phyloP scores from a whole-genome alignment of 2,888 invertebrate species.

The Drosophila prostipennis region DNA sequence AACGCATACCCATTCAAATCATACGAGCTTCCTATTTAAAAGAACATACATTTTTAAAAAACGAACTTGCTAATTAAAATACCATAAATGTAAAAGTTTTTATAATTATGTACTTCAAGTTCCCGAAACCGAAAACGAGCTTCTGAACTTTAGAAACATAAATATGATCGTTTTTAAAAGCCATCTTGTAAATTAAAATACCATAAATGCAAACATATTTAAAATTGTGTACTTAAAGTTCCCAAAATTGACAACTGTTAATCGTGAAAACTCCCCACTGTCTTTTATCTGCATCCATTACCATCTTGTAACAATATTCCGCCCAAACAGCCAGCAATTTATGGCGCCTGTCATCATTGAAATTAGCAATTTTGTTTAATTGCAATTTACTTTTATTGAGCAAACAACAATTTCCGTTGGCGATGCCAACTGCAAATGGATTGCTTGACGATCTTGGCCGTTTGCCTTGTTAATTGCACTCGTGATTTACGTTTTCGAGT shows the following conservation, averaged over 20 bases:
- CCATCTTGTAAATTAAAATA: neutral
- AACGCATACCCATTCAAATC: too few species aligned
- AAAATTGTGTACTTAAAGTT: neutral
- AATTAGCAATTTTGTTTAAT: conserved; percentile 78
- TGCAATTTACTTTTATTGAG: conserved; percentile 80
- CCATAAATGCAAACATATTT: conserved; percentile 1
- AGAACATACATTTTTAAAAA: too few species aligned
- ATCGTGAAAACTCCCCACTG: neutral
- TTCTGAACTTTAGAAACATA: neutral
- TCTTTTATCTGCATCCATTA: conserved; percentile 14
- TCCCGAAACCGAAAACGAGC: too few species aligned
- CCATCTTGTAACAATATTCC: conserved; percentile 30
- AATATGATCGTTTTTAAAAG: neutral
- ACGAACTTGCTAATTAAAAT: too few species aligned
- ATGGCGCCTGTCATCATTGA: conserved; percentile 74
- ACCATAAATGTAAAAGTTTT: too few species aligned
- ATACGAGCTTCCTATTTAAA: too few species aligned
- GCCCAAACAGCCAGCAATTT: conserved; percentile 55
- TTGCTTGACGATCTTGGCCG: conserved; percentile 49
- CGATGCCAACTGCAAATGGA: conserved; percentile 44
- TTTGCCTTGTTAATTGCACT: conserved; percentile 73
- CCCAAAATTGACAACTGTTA: neutral
- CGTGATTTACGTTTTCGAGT: conserved; percentile 78
- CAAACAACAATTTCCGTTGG: conserved; percentile 76
- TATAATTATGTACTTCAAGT: too few species aligned